Evolutionary conservation across 2,113 vertebrate species (phyloP).

Genomic region (Callithrix jacchus): DNA sequence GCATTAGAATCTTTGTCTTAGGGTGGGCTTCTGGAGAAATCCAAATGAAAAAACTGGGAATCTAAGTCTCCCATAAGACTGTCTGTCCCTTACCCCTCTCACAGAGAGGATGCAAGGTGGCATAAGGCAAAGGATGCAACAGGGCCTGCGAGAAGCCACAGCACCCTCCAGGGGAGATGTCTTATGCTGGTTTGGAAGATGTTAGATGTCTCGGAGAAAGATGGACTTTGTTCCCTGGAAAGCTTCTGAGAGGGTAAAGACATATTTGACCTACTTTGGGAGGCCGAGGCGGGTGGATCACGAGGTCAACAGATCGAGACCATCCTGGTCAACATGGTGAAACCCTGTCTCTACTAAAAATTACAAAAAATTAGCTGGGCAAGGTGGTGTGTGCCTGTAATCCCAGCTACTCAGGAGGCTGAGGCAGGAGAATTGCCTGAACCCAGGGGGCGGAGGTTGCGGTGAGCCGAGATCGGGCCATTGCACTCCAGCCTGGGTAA

Average conservation of each 20-base stretch:
- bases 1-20: not conserved
- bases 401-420: too few species aligned
- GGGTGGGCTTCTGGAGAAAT: not conserved
- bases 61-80: not conserved
- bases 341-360: too few species aligned
- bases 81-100: not conserved
- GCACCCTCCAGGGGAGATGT: accelerated
- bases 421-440: too few species aligned
- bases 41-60: not conserved
- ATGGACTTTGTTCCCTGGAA: not conserved
- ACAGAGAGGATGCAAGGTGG: accelerated
- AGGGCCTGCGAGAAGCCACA: not conserved
- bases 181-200: not conserved
- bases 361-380: too few species aligned
- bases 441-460: too few species aligned
- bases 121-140: accelerated
- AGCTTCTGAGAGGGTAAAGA: not conserved
- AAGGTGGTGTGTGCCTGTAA: too few species aligned
- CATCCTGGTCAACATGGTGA: too few species aligned
- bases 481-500: too few species aligned
- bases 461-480: too few species aligned
- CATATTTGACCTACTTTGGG: not conserved
- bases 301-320: too few species aligned
- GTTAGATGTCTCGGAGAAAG: not conserved
- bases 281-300: too few species aligned